These are phyloP conservation scores for Drosophila novamexicana DNA, from an alignment of 1,140 invertebrate genomes.

Conservation along the genomic window DNA sequence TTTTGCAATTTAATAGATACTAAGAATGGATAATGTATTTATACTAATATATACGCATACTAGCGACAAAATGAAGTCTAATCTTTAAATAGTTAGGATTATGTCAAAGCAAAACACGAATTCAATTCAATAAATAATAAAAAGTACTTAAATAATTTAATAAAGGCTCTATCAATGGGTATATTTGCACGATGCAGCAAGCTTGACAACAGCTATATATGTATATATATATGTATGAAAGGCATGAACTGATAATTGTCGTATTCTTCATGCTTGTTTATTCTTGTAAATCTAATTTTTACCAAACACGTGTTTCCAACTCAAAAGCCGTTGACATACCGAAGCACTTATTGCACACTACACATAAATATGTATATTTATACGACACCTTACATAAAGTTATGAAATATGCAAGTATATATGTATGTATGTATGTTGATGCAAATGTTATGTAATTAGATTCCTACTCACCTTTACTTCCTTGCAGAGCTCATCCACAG, in stretches of 20 bases:
- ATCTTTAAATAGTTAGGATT: background rate
- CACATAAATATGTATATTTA: background rate
- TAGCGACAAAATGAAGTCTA: background rate
- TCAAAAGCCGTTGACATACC: background rate
- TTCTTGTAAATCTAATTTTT: background rate
- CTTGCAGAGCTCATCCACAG: conserved; percentile 92
- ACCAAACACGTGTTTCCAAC: conserved; percentile 20
- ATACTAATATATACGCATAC: too few species aligned
- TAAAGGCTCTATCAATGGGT: background rate
- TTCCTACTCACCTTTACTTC: conserved; percentile 91
- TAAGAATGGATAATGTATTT: too few species aligned
- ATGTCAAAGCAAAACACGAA: background rate
- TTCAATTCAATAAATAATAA: background rate
- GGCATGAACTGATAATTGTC: conserved; percentile 3
- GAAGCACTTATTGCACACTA: background rate
- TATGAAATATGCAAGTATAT: background rate
- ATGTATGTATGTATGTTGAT: conserved; percentile 1
- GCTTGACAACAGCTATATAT: background rate
- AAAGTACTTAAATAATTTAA: background rate
- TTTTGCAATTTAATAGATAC: too few species aligned
- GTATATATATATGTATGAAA: background rate
- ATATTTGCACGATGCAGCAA: background rate
- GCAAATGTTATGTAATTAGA: conserved; percentile 8
- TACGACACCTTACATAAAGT: background rate
- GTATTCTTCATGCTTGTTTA: too few species aligned